Base-by-base conservation (phyloP, 2,113 vertebrate genomes). In the Carollia perspicillata region DNA sequence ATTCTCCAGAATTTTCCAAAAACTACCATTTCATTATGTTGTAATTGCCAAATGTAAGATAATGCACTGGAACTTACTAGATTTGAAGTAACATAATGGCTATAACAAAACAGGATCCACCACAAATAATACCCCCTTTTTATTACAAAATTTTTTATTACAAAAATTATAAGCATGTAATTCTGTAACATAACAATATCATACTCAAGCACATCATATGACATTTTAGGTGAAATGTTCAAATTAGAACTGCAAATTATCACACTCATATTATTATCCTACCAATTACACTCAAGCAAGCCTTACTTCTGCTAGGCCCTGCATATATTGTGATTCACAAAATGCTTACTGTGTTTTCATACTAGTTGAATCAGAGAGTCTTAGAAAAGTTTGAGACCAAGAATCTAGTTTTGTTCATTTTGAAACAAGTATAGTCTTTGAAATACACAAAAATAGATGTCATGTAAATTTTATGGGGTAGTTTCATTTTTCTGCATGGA, bases 341-440 rank as follows among this genome's bases (percentile, higher is more conserved):
- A 33, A 71, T 95, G 65, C 72, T 84, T 89, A 84, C 86, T 95
- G 28, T 92, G 42, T 93, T 96, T 97, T 95, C 91, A 89, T 96
- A 16, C 90, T 96, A 85, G 97, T 96, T 78, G 93, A 89, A 96
- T 97, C 79, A 96, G 37, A 66, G 63, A 37, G 74, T 83, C 75
- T 94, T 74, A 95, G 85, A 91, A 97, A 97, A 95, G 51, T 58
- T 93, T 77, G 72, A 49, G 69, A 71, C 93, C 0, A 95, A 63
- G 66, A 97, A 97, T 79, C 30, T 55, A 97, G 80, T 84, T 97
- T 75, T 23, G 65, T 12, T 44, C 60, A 97, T 72, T 95, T 72
- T 17, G 78, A 96, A 97, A 91, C 49, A 83, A 95, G 96, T n/a
- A 10, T 92, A 96, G 58, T 97, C 30, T 98, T 97, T 84, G 92